These are phyloP conservation scores for Panthera leo DNA, from an alignment of 2,113 vertebrate genomes.

Conservation along the genomic window DNA sequence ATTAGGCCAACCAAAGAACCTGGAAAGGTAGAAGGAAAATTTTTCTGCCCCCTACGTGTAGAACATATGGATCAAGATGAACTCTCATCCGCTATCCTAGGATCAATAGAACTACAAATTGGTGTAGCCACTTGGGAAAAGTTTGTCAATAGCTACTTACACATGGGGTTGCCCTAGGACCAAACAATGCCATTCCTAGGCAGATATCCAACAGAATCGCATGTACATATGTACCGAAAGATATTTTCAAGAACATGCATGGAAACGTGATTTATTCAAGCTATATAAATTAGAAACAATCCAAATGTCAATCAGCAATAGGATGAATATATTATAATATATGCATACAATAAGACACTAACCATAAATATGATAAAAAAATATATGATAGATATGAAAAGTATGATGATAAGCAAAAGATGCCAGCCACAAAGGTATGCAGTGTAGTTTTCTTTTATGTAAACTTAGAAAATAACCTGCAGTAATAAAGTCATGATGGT, in stretches of 20 bases:
- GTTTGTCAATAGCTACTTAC: background rate
- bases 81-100: background rate
- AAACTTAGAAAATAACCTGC: background rate
- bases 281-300: background rate
- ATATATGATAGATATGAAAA: background rate
- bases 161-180: background rate
- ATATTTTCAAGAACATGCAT: background rate
- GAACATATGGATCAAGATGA: background rate
- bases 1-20: background rate
- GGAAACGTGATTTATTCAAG: background rate
- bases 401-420: background rate
- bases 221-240: background rate
- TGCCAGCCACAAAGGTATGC: background rate
- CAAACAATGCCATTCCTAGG: background rate
- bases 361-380: background rate
- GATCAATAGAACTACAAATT: background rate
- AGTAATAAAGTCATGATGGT: background rate
- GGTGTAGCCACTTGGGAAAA: background rate
- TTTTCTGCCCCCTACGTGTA: background rate
- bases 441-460: background rate
- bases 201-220: background rate
- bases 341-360: background rate
- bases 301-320: background rate
- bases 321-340: background rate
- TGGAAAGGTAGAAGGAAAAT: background rate